Evolutionary conservation across 2,888 invertebrate species (phyloP).

Genomic region (Monochamus alternatus): DNA sequence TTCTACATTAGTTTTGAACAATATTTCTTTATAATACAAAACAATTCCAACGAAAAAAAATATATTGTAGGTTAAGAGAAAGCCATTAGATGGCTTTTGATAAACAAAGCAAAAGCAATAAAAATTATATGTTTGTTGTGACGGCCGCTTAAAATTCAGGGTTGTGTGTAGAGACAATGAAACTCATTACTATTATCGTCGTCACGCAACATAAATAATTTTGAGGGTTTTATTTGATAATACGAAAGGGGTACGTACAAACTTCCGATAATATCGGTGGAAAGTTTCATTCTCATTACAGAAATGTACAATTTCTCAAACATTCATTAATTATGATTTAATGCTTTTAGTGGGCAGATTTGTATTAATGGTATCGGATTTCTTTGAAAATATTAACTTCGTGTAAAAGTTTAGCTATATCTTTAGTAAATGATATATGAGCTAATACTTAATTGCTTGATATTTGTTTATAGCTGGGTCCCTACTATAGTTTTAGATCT

Average conservation of each 20-base stretch:
- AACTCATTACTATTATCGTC: slow-evolving; percentile 63
- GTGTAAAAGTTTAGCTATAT: no score
- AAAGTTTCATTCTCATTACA: not conserved
- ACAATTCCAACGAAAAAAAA: no score
- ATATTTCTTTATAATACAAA: no score
- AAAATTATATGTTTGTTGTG: slow-evolving; percentile 2
- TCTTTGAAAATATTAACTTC: not conserved
- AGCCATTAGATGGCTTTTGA: not conserved
- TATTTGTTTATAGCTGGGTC: no score
- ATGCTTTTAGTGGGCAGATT: not conserved
- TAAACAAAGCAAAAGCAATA: slow-evolving; percentile 7
- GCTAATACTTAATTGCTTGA: no score
- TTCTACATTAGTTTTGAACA: no score
- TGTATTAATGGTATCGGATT: not conserved
- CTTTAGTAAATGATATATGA: no score
- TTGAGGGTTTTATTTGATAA: slow-evolving; percentile 21
- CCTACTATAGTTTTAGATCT: no score
- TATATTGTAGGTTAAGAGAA: no score
- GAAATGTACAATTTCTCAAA: not conserved
- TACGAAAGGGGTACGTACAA: slow-evolving; percentile 18
- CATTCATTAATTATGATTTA: not conserved
- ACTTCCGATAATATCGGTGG: not conserved
- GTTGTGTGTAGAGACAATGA: slow-evolving; percentile 52
- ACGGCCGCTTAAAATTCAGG: slow-evolving; percentile 21
- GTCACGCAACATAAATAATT: slow-evolving; percentile 58